Percentiles rank a stretch among this genome's conserved stretches.
Evolutionary conservation across 2,797 vertebrate species (phyloP).

Genomic region (Sebastes diploproa): DNA sequence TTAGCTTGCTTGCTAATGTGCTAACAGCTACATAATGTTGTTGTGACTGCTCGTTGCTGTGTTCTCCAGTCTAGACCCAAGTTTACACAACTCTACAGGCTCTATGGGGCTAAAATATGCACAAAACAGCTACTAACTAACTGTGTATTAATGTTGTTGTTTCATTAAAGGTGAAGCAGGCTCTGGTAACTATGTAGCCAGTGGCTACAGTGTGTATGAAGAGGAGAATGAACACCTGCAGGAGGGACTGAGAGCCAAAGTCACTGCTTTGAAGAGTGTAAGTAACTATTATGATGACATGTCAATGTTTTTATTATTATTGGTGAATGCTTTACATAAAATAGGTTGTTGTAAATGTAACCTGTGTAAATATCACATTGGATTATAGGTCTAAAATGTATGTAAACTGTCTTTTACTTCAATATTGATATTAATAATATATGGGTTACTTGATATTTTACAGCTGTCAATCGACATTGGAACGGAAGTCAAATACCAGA

Average conservation of each 20-base stretch:
- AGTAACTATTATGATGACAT: slow-evolving; percentile 43
- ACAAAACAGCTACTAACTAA: not conserved
- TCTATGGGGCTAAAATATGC: not conserved
- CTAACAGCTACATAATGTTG: slow-evolving; percentile 22
- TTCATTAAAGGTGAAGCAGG: slow-evolving; percentile 74
- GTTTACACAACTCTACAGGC: not conserved
- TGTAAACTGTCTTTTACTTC: not conserved
- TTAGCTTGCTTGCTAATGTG: slow-evolving; percentile 21
- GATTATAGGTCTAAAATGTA: not conserved
- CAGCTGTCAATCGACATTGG: slow-evolving; percentile 98
- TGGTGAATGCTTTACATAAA: not conserved
- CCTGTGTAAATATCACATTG: too few species aligned
- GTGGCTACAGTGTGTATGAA: slow-evolving; percentile 94
- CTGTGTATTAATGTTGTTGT: not conserved
- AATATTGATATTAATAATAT: not conserved
- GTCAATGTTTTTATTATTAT: too few species aligned
- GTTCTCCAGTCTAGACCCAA: too few species aligned
- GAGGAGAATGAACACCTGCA: slow-evolving; percentile 95
- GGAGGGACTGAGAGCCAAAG: slow-evolving; percentile 92
- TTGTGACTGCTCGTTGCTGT: not conserved
- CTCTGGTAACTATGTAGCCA: slow-evolving; percentile 80
- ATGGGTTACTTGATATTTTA: slow-evolving; percentile 8
- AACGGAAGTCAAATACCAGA: slow-evolving; percentile 94
- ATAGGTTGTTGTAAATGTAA: not conserved
- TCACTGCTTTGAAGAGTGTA: slow-evolving; percentile 93